Percentiles rank a stretch among this genome's conserved stretches.
Conservation (phyloP, 2,113 vertebrate genomes). For the Oreocharis arfaki region DNA sequence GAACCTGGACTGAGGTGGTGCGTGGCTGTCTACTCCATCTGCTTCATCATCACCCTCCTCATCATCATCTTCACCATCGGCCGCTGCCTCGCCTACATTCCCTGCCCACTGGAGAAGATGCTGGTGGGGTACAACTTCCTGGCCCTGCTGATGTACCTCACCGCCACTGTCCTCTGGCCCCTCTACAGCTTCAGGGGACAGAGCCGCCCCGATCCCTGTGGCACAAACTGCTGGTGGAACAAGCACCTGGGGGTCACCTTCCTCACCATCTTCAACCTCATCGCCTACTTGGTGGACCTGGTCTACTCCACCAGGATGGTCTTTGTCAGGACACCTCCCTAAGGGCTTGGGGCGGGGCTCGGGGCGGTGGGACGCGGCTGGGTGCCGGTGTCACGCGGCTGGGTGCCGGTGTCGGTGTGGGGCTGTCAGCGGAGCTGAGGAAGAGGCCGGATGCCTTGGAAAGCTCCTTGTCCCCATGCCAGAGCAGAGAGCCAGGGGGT, state of each 20-base stretch:
- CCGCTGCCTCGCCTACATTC: constrained; percentile 69
- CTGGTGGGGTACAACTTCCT: constrained; percentile 76
- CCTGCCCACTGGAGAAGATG: constrained; percentile 71
- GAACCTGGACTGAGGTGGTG: constrained; percentile 78
- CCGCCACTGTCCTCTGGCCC: constrained; percentile 83
- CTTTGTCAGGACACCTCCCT: constrained; percentile 65
- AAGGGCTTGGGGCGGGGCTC: accelerated
- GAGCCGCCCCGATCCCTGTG: accelerated
- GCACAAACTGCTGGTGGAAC: constrained; percentile 11
- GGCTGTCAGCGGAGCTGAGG: background rate
- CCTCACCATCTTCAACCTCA: constrained; percentile 81
- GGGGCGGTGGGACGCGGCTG: accelerated
- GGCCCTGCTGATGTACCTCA: constrained; percentile 82
- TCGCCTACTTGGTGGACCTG: constrained; percentile 81
- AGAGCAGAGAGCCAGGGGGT: accelerated
- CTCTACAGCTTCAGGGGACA: constrained; percentile 68
- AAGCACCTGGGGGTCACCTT: constrained; percentile 70
- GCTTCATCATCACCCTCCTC: constrained; percentile 80
- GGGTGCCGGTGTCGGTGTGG: background rate
- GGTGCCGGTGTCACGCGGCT: accelerated
- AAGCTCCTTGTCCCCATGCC: background rate
- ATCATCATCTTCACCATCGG: constrained; percentile 80
- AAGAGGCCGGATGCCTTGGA: background rate
- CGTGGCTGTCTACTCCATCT: constrained; percentile 82
- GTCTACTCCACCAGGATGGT: constrained; percentile 78